Evolutionary conservation across 1,140 invertebrate species (phyloP), one percentile per base, ranked within the genome.

Genomic region (Penaeus vannamei): DNA sequence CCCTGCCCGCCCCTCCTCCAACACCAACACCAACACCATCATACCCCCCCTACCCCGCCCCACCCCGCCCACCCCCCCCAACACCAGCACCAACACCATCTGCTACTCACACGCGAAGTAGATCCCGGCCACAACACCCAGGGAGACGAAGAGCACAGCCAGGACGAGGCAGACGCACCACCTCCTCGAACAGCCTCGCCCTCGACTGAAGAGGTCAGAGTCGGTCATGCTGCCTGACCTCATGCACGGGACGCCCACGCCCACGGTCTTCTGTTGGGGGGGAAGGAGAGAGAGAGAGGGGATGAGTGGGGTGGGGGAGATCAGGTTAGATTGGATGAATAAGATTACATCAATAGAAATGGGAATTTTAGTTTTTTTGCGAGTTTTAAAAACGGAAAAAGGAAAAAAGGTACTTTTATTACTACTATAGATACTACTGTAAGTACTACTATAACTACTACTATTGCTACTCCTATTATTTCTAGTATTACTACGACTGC

Each of bases 21-120:
- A n/a, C n/a, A n/a, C n/a, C n/a, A n/a, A n/a, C n/a, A n/a, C n/a
- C n/a, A n/a, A n/a, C n/a, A n/a, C n/a, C n/a, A n/a, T n/a, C n/a
- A n/a, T n/a, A n/a, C n/a, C n/a, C n/a, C n/a, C n/a, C n/a, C n/a
- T n/a, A n/a, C n/a, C n/a, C n/a, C n/a, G n/a, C n/a, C n/a, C n/a
- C n/a, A n/a, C n/a, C n/a, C n/a, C n/a, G n/a, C n/a, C n/a, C 26
- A 3, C 17, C n/a, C 26, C 26, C 26, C 22, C 1, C 17, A 19
- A 14, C 2, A 72, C 19, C 1, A 72, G 10, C 12, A 76, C 5
- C 29, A 26, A 3, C 26, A 76, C 36, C 2, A 26, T 32, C 4
- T 61, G 14, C 20, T 93, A 96, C 97, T 96, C 94, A 98, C 97
- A 97, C 93, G 96, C 97, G 91, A 97, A 95, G 93, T 98, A 98